Base-by-base conservation (phyloP, 1,140 invertebrate genomes). In the Aphis gossypii region DNA sequence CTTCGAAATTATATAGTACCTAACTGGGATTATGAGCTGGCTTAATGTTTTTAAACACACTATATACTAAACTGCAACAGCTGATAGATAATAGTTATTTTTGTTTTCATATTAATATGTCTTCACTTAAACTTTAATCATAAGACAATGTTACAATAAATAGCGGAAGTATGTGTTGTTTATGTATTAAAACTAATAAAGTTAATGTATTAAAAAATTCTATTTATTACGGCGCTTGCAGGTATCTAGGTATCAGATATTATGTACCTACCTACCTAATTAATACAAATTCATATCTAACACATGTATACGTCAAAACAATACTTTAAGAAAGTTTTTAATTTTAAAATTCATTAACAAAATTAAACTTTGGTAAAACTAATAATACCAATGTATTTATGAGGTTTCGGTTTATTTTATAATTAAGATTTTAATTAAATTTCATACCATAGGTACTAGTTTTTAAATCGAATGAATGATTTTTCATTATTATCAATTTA, bases 371-470 rank as follows among this genome's bases (percentile, higher is more conserved):
- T 35, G n/a, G 60, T 76, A n/a, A 76, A 76, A n/a, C 60, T 76
- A 76, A 76, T 76, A 76, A 76, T 35, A 76, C n/a, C 60, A 76
- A 76, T 76, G n/a, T 76, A 76, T 76, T 76, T 76, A 76, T 76
- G 60, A 76, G 60, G 30, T 76, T 76, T 76, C 60, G 0, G 60
- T 76, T 76, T 18, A 30, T 76, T 76, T 76, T 76, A n/a, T 76
- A 76, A 76, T 76, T 76, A 35, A 76, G 60, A 18, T n/a, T 76
- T 35, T 76, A n/a, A 76, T 76, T 76, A 76, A 76, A 76, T 18
- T 76, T 76, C 14, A 76, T n/a, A n/a, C 14, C 30, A n/a, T 68
- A 48, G 48, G 48, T 51, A 76, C 60, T 30, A 76, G 60, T 76
- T 68, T 51, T 68, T 68, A 76, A 76, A n/a, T 5, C 14, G 18